These are phyloP conservation scores for Drosophila murphyi DNA, from an alignment of 1,140 invertebrate genomes.

Conservation along the genomic window DNA sequence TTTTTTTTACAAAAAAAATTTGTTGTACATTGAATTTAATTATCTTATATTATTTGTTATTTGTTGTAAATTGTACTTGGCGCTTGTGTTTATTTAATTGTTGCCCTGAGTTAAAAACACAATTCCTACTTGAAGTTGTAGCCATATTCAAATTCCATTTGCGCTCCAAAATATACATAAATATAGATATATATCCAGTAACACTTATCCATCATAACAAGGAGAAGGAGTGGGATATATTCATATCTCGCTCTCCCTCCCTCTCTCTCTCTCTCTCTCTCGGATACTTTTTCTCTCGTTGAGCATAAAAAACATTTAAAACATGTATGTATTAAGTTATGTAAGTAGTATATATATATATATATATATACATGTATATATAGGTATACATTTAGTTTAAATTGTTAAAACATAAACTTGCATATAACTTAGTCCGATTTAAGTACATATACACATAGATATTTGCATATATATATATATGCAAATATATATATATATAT, in stretches of 20 bases:
- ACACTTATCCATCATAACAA: conserved; percentile 42
- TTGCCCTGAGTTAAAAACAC: conserved; percentile 38
- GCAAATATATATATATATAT: too few species aligned
- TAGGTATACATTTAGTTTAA: not conserved
- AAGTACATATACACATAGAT: conserved; percentile 36
- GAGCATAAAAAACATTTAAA: conserved; percentile 46
- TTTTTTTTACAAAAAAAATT: conserved; percentile 39
- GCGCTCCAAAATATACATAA: conserved; percentile 18
- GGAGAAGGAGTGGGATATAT: conserved; percentile 1
- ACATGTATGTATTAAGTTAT: conserved; percentile 24
- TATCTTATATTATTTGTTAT: conserved; percentile 3
- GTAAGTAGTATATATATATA: conserved; percentile 10
- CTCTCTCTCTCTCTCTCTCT: conserved; percentile 2
- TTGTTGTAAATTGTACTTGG: conserved; percentile 75
- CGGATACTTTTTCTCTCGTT: conserved; percentile 10
- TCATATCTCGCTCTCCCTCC: conserved; percentile 11
- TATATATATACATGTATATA: not conserved
- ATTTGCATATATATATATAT: conserved; percentile 23
- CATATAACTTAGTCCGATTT: conserved; percentile 48
- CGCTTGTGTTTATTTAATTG: conserved; percentile 39
- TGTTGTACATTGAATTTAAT: conserved; percentile 33
- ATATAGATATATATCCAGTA: conserved; percentile 17
- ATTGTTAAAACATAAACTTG: conserved; percentile 25
- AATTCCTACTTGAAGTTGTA: conserved; percentile 18
- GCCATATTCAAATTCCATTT: conserved; percentile 15